These are phyloP conservation scores for Ochropleura plecta DNA, from an alignment of 2,888 invertebrate species.

Conservation along the genomic window DNA sequence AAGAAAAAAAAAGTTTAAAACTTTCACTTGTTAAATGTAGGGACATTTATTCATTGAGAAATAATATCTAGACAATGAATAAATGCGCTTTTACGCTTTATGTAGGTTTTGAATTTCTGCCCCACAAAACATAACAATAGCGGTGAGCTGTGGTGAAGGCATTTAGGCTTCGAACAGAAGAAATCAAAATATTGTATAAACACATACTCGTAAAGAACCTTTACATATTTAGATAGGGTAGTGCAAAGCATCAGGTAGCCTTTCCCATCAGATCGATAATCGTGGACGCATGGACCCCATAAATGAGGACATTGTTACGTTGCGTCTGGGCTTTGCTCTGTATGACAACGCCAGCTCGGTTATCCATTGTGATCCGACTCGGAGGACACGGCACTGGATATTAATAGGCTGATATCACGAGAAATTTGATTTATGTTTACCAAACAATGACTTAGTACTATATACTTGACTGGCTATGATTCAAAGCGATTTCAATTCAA, in stretches of 20 bases:
- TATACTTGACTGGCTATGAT: not conserved
- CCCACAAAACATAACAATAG: not conserved
- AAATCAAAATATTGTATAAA: not conserved
- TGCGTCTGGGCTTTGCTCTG: too few species aligned
- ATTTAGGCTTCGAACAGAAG: not conserved
- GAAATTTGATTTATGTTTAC: conserved; percentile 41
- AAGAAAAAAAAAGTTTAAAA: not conserved
- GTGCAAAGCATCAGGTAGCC: conserved; percentile 1
- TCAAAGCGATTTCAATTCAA: not conserved
- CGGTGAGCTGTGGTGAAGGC: not conserved
- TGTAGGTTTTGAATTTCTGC: not conserved
- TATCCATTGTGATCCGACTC: too few species aligned
- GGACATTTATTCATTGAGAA: not conserved
- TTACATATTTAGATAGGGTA: not conserved
- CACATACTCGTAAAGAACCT: not conserved
- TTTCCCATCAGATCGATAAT: conserved; percentile 1
- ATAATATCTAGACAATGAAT: not conserved
- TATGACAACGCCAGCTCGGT: too few species aligned
- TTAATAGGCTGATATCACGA: conserved; percentile 32
- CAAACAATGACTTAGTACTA: conserved; percentile 10
- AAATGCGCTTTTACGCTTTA: not conserved
- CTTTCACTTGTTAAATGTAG: conserved; percentile 15
- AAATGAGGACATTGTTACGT: conserved; percentile 23
- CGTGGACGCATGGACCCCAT: not conserved
- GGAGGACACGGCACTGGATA: not conserved